These are phyloP conservation scores for Chrysina gloriosa DNA, from an alignment of 2,888 invertebrate species.

Conservation along the genomic window DNA sequence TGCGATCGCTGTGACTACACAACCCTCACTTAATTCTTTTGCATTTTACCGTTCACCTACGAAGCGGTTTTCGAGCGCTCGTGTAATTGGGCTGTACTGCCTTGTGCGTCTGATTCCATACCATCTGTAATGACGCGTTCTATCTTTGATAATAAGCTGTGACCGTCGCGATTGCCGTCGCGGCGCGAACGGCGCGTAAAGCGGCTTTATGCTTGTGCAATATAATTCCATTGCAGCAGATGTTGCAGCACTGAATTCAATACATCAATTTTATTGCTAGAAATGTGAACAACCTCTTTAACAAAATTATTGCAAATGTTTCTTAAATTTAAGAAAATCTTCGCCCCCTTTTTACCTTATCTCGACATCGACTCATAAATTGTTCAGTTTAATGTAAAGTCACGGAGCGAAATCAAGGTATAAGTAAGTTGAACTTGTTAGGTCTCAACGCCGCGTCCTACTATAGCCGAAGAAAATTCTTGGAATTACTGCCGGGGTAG, in stretches of 20 bases:
- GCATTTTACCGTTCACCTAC: no score
- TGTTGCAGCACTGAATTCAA: not conserved
- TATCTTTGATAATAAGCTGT: no score
- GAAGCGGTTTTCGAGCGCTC: no score
- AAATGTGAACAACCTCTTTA: not conserved
- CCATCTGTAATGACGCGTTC: no score
- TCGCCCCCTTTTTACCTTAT: not conserved
- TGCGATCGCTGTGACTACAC: no score
- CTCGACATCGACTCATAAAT: constrained; percentile 1
- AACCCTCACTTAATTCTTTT: no score
- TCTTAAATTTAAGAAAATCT: not conserved
- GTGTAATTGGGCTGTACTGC: no score
- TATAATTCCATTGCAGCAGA: no score
- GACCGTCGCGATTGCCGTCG: no score
- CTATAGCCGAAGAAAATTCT: constrained; percentile 14
- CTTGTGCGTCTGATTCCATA: no score
- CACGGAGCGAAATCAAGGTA: constrained; percentile 20
- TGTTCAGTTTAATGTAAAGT: constrained; percentile 28
- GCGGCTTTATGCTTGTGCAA: no score
- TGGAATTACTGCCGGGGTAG: constrained; percentile 19
- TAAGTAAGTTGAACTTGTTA: constrained; percentile 28
- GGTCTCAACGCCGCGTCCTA: constrained; percentile 16
- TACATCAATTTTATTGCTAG: not conserved
- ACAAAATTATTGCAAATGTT: not conserved
- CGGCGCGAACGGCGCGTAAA: no score